phyloP scores from a whole-genome alignment of 35 echinoderm and acorn worm genomes.

The Hemicentrotus pulcherrimus region DNA sequence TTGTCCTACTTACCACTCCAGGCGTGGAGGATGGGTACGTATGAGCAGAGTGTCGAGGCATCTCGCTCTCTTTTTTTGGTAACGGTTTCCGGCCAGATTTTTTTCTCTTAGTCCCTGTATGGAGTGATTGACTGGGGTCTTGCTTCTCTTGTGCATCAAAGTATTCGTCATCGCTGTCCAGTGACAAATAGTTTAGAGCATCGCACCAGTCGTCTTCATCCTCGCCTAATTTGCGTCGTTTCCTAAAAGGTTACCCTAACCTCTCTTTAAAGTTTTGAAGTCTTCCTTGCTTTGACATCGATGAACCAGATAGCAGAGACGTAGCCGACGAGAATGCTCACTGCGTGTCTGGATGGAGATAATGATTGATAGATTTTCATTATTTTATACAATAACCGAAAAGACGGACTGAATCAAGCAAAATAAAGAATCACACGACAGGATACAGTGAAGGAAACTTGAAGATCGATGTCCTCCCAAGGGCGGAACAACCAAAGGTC shows the following conservation, averaged over 20 bases:
- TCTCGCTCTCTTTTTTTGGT: too few species aligned
- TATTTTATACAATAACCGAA: not conserved
- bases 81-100: too few species aligned
- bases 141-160: not conserved
- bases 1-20: too few species aligned
- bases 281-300: not conserved
- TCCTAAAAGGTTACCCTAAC: not conserved
- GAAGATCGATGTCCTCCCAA: too few species aligned
- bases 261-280: not conserved
- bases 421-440: too few species aligned
- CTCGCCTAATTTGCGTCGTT: not conserved
- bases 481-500: too few species aligned
- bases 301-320: not conserved
- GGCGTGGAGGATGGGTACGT: too few species aligned
- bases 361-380: not conserved
- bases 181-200: not conserved
- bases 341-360: not conserved
- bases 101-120: too few species aligned
- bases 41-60: too few species aligned
- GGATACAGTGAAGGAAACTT: too few species aligned
- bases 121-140: too few species aligned
- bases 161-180: not conserved
- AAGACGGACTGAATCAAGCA: not conserved
- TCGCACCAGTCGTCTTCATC: not conserved
- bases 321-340: not conserved